Evolutionary conservation across 2,797 vertebrate genomes (phyloP).

Genomic region (Rachycentron canadum): DNA sequence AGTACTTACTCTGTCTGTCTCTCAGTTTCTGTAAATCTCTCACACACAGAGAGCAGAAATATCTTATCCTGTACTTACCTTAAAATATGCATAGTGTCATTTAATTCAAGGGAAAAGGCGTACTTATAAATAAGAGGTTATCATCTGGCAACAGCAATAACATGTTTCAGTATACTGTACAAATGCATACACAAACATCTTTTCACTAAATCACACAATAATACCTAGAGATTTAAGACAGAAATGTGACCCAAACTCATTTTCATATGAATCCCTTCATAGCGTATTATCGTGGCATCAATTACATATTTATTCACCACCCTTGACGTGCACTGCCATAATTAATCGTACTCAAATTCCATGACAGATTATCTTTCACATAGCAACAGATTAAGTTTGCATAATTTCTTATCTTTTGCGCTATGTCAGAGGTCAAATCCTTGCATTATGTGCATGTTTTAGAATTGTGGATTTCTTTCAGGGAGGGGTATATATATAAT

Average conservation of each 20-base stretch:
- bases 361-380: conserved; percentile 57
- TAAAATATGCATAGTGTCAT: conserved; percentile 9
- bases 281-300: conserved; percentile 31
- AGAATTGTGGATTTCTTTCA: not conserved
- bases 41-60: not conserved
- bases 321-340: conserved; percentile 20
- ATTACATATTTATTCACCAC: conserved; percentile 41
- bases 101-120: conserved; percentile 33
- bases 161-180: conserved; percentile 32
- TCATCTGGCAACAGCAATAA: conserved; percentile 40
- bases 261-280: conserved; percentile 59
- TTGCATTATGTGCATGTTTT: conserved; percentile 21
- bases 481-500: conserved; percentile 10
- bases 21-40: not conserved
- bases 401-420: conserved; percentile 45
- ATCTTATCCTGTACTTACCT: not conserved
- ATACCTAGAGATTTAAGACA: conserved; percentile 27
- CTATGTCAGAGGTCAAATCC: conserved; percentile 37
- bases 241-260: conserved; percentile 42
- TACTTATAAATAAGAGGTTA: conserved; percentile 30
- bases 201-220: conserved; percentile 33
- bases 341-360: conserved; percentile 53
- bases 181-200: conserved; percentile 17
- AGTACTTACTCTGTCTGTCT: not conserved
- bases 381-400: conserved; percentile 47